Evolutionary conservation across 2,113 vertebrate species (phyloP).

Genomic region (Aepyceros melampus): DNA sequence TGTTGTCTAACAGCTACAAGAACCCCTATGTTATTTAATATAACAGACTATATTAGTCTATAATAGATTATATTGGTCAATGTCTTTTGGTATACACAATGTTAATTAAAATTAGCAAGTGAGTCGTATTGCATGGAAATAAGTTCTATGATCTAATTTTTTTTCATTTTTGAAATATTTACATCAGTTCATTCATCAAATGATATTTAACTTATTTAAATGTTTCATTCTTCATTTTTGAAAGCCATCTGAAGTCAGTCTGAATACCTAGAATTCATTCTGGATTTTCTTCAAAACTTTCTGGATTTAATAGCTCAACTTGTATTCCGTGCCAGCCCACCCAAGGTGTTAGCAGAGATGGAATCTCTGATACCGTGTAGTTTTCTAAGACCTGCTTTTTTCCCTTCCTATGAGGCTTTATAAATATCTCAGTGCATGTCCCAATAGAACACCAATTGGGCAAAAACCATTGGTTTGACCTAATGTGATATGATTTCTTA

Average conservation of each 20-base stretch:
- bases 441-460: conserved; percentile 21
- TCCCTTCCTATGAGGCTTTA: conserved; percentile 9
- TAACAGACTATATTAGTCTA: background rate
- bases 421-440: conserved; percentile 35
- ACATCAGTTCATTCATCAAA: background rate
- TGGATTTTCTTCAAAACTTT: conserved; percentile 60
- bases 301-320: conserved; percentile 69
- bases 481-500: conserved; percentile 48
- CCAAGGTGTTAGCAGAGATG: conserved; percentile 66
- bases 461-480: conserved; percentile 8
- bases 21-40: background rate
- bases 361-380: conserved; percentile 67
- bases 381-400: conserved; percentile 58
- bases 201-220: background rate
- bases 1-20: background rate
- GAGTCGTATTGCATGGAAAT: background rate
- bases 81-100: background rate
- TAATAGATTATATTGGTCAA: background rate
- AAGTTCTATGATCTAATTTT: background rate
- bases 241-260: conserved; percentile 43
- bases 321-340: conserved; percentile 70
- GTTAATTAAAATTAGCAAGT: conserved; percentile 1
- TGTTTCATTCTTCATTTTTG: background rate
- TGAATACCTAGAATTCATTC: conserved; percentile 65
- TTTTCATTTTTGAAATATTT: background rate